These are phyloP conservation scores for Thereva unica DNA, from an alignment of 2,888 invertebrate species.

Conservation along the genomic window DNA sequence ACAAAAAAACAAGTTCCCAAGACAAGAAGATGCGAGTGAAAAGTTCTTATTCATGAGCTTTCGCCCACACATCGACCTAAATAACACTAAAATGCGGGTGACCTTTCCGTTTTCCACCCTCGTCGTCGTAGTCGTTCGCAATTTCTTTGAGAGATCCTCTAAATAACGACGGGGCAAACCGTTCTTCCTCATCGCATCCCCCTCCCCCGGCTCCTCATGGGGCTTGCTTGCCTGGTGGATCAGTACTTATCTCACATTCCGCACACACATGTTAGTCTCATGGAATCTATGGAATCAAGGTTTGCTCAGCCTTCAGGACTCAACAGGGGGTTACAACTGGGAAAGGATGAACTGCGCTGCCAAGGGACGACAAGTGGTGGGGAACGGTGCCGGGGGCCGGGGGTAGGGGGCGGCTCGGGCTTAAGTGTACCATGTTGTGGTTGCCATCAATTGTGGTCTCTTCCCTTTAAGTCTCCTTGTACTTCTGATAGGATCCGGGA, in stretches of 20 bases:
- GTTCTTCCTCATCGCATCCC: constrained; percentile 1
- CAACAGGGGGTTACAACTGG: not conserved
- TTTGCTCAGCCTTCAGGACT: constrained; percentile 7
- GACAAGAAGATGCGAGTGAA: not conserved
- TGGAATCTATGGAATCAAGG: constrained; percentile 9
- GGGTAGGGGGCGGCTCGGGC: not conserved
- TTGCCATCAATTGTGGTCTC: constrained; percentile 38
- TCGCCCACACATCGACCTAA: constrained; percentile 26
- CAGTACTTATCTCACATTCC: constrained; percentile 26
- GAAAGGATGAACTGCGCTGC: too few relatives aligned
- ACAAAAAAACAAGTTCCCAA: constrained; percentile 18
- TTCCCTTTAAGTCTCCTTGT: constrained; percentile 30
- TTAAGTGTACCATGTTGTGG: constrained; percentile 38
- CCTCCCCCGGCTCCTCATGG: too few relatives aligned
- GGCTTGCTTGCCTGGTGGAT: not conserved
- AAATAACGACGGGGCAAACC: constrained; percentile 5
- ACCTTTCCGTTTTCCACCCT: constrained; percentile 21
- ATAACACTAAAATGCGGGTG: constrained; percentile 30
- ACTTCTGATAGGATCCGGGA: constrained; percentile 17
- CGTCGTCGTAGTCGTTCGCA: constrained; percentile 3
- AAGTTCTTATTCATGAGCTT: constrained; percentile 32
- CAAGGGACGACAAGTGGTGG: not conserved
- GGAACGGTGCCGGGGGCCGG: not conserved
- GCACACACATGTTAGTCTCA: constrained; percentile 8
- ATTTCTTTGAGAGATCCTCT: constrained; percentile 4